Evolutionary conservation across 1,140 invertebrate species (phyloP), one percentile per base, ranked within the genome.

Genomic region (Drosophila sechellia): DNA sequence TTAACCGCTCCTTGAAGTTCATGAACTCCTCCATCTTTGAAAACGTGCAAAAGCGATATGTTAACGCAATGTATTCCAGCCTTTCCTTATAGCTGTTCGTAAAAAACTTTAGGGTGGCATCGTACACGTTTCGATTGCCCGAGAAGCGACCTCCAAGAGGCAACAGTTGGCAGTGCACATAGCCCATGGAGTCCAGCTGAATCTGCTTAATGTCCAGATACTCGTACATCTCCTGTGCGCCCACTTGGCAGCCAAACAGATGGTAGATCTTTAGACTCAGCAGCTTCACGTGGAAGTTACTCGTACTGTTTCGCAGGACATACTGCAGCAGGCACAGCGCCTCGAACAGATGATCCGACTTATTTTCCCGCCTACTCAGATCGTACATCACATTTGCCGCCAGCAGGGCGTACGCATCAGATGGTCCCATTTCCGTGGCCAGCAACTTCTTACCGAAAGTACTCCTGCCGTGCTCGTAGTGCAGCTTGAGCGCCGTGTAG

Each of bases 11-110:
- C 77, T 95, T 94, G 86, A 98, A 97, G 80, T 97, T 95, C 61
- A 97, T 95, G 92, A 99, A 97, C 92, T 99, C 97, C 76, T 96
- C 94, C 77, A 99, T 95, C 94, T 98, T 98, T 55, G 96, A 94
- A 93, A 98, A 98, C 40, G 97, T 98, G 12, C 98, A 98, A 92
- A 96, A 98, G 90, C 98, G 98, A 92, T 98, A 99, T 3, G 97
- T 97, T 85, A 96, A 95, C 22, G 97, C 97, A 54, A 99, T 93
- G 92, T 98, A 97, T 92, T 99, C 98, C 46, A 97, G 95, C 81
- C 97, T 97, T 93, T 98, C 97, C 94, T 96, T 97, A 79, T 96
- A 95, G 92, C 97, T 97, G 57, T 95, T 95, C 48, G 96, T 95
- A 86, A 98, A 98, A 93, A 99, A 98, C 80, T 96, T 96, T 42